phyloP scores from a whole-genome alignment of 2,113 vertebrate genomes.

The Carollia perspicillata region DNA sequence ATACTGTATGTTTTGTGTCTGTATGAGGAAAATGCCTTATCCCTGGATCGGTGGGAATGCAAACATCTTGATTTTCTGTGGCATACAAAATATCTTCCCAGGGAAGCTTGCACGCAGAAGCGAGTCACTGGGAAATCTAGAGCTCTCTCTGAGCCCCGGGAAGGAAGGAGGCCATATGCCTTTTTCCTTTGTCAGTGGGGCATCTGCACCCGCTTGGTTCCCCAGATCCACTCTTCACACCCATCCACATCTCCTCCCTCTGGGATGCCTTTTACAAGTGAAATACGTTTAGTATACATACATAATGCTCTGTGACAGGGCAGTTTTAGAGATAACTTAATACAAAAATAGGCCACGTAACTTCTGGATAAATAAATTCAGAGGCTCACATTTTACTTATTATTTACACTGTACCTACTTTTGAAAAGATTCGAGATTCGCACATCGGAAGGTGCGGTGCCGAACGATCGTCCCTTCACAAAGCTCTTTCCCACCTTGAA shows the following conservation, averaged over 20 bases:
- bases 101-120: conserved; percentile 44
- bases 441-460: not conserved
- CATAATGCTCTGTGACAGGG: not conserved
- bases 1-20: conserved; percentile 77
- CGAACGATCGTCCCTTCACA: not conserved
- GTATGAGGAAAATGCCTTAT: conserved; percentile 73
- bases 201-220: conserved; percentile 15
- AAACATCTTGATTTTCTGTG: conserved; percentile 75
- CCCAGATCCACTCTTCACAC: conserved; percentile 10
- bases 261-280: conserved; percentile 20
- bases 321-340: not conserved
- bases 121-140: conserved; percentile 46
- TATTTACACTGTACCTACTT: not conserved
- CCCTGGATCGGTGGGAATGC: conserved; percentile 73
- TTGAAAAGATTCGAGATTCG: not conserved
- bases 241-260: conserved; percentile 23
- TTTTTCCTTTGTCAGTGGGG: conserved; percentile 47
- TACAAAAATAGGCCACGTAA: not conserved
- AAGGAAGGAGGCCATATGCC: conserved; percentile 59
- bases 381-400: not conserved
- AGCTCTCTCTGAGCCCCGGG: conserved; percentile 40
- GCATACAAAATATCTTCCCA: conserved; percentile 69
- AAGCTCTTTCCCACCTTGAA: not conserved
- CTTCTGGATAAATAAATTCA: not conserved
- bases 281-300: not conserved